Conservation (phyloP, 2,797 vertebrate genomes). For the Pterois miles region DNA sequence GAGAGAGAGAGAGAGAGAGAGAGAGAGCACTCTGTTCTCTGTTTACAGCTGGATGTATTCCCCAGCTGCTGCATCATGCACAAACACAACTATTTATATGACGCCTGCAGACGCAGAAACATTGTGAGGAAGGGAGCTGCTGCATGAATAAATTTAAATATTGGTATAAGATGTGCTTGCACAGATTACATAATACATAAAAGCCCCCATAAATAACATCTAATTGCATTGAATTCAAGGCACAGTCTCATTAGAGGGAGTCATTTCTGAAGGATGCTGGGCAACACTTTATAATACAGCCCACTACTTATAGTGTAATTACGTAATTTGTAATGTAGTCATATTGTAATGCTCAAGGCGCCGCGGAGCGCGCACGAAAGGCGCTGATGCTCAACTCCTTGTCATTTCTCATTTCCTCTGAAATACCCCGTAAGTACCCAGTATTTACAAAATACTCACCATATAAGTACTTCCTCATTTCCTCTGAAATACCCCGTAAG, state of each 20-base stretch:
- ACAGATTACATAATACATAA: constrained; percentile 56
- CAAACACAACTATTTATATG: constrained; percentile 60
- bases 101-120: constrained; percentile 43
- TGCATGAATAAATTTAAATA: constrained; percentile 60
- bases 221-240: constrained; percentile 9
- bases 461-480: too few relatives aligned
- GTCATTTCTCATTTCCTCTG: too few relatives aligned
- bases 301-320: too few relatives aligned
- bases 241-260: background rate
- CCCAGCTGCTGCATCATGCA: constrained; percentile 71
- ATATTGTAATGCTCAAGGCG: too few relatives aligned
- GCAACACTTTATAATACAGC: background rate
- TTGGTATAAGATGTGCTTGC: constrained; percentile 26
- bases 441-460: too few relatives aligned
- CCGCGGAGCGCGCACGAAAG: too few relatives aligned
- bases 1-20: constrained; percentile 9
- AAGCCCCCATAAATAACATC: constrained; percentile 47
- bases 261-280: background rate
- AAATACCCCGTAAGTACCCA: too few relatives aligned
- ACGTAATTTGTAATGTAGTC: too few relatives aligned
- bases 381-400: too few relatives aligned
- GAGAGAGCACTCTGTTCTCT: constrained; percentile 35
- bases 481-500: too few relatives aligned
- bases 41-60: constrained; percentile 73
- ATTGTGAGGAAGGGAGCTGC: constrained; percentile 11